These are phyloP conservation scores for Chionomys nivalis DNA, from an alignment of 2,113 vertebrate genomes.

Conservation along the genomic window DNA sequence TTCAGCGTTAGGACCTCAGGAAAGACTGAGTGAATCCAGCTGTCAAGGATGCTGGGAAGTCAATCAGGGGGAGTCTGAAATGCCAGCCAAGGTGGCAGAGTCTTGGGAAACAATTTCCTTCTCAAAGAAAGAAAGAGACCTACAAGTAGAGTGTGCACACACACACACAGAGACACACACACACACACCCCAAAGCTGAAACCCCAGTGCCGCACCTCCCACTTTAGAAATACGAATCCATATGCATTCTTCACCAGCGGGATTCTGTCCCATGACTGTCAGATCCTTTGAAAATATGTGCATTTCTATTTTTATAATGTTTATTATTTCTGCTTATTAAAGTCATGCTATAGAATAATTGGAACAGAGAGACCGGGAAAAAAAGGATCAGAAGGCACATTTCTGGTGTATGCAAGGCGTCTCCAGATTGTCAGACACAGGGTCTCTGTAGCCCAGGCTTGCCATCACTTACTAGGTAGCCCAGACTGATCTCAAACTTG, in stretches of 20 bases:
- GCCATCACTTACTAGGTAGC: neutral
- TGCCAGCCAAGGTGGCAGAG: neutral
- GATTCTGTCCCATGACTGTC: slow-evolving; percentile 18
- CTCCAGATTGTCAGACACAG: neutral
- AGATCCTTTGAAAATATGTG: slow-evolving; percentile 49
- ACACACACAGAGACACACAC: neutral
- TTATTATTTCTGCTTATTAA: slow-evolving; percentile 66
- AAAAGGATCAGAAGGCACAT: neutral
- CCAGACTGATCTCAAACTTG: no score
- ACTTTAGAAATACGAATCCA: slow-evolving; percentile 46
- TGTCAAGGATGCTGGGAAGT: neutral
- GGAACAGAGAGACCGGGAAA: slow-evolving; percentile 1
- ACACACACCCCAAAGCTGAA: neutral
- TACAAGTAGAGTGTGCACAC: neutral
- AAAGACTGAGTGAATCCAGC: neutral
- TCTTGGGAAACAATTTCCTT: slow-evolving; percentile 23
- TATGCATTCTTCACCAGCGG: neutral
- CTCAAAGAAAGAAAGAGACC: neutral
- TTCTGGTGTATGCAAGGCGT: neutral
- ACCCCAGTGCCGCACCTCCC: neutral
- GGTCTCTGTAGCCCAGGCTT: neutral
- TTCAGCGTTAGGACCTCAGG: neutral
- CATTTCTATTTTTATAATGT: slow-evolving; percentile 54
- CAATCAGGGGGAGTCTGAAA: neutral
- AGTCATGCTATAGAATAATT: slow-evolving; percentile 36